Conservation (phyloP, 1,140 invertebrate genomes). For the Cyrtorhinus lividipennis region DNA sequence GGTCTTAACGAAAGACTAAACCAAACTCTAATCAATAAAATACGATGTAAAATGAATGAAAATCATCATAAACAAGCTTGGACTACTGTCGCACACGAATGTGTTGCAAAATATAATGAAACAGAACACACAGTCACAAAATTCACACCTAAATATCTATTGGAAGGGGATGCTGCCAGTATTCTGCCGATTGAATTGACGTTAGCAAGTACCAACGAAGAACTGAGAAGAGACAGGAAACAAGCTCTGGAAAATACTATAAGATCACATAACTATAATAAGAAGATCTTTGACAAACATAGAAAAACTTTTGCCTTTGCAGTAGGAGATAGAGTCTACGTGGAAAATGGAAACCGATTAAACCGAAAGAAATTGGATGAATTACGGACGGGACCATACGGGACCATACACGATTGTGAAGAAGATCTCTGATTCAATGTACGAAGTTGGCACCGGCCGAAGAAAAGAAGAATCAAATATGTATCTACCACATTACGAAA, state of each 20-base stretch:
- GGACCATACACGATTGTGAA: not conserved
- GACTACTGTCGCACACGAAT: constrained; percentile 17
- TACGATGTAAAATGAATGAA: constrained; percentile 16
- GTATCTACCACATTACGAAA: not conserved
- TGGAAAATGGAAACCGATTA: not conserved
- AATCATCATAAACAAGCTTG: constrained; percentile 11
- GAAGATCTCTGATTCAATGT: not conserved
- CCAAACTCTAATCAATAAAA: constrained; percentile 20
- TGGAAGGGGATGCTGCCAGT: not conserved
- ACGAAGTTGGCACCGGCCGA: not conserved
- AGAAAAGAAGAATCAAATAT: not conserved
- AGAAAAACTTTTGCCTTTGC: not conserved
- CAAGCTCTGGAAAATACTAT: not conserved
- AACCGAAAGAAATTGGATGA: not conserved
- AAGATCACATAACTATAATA: not conserved
- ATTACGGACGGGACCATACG: not conserved
- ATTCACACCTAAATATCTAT: constrained; percentile 14
- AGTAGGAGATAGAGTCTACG: not conserved
- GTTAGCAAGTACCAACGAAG: not conserved
- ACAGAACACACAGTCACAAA: constrained; percentile 13
- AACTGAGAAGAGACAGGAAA: not conserved
- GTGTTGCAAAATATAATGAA: constrained; percentile 11
- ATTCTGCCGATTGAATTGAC: not conserved
- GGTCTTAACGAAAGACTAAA: constrained; percentile 20
- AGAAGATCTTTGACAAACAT: not conserved